Base-by-base conservation (phyloP, 2,888 invertebrate species). In the Agonopterix arenella region DNA sequence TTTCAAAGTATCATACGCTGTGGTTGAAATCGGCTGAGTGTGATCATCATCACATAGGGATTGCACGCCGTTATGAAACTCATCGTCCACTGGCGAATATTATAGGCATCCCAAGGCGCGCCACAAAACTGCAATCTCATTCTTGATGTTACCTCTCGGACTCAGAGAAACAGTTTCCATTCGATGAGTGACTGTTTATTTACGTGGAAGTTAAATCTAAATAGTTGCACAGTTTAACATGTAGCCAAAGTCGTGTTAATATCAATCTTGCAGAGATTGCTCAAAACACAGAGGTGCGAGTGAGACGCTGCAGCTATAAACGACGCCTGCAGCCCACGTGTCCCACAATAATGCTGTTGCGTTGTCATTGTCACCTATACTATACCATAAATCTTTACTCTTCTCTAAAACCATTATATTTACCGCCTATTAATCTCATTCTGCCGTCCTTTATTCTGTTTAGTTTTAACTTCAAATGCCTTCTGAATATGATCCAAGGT, bases 291-390 rank as follows among this genome's bases (percentile, higher is more conserved):
- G 48, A 36, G 51, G 67, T 62, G 76, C 55, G 70, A 73, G 63
- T 54, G 72, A 61, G 73, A 75, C 53, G 62, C 59, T 53, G 52
- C 52, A 48, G 58, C 53, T 11, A 13, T n/a, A 8, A 16, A n/a
- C 8, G 11, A 54, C 61, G 53, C 61, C 8, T 41, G 54, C 61
- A 53, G 58, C 66, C 73, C 73, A 78, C 76, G 72, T 78, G 76
- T 67, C 65, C 51, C 59, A 55, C 61, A 57, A 68, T 73, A 69
- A 72, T 75, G 70, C 73, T 72, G 70, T 75, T 68, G 65, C 70
- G 60, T 66, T 71, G 71, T 28, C 72, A 68, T 66, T 71, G 71
- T 28, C 72, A 68, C 62, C 66, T 59, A 50, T 13, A 57, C 66
- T 59, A 50, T 13, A 57, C 64, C 60, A 73, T 76, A 73, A 73